These are phyloP conservation scores for Hydropsyche betteni DNA, from an alignment of 2,888 invertebrate genomes.

Conservation along the genomic window DNA sequence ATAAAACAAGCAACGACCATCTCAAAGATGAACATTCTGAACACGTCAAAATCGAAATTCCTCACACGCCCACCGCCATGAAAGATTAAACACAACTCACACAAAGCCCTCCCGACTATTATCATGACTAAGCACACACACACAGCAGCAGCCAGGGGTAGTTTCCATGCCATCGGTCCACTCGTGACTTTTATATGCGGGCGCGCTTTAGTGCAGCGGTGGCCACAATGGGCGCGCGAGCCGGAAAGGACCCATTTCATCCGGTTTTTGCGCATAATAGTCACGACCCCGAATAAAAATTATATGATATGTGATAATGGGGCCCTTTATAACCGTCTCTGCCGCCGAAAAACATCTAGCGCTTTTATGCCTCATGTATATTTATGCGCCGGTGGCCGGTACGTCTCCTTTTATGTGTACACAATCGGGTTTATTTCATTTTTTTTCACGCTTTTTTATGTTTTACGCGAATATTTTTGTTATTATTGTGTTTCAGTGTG, in stretches of 20 bases:
- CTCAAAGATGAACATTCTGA: no score
- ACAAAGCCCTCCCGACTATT: no score
- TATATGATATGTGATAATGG: conserved; percentile 42
- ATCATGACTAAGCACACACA: no score
- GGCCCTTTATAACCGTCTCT: conserved; percentile 31
- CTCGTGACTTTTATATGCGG: conserved; percentile 33
- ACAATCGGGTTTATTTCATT: conserved; percentile 13
- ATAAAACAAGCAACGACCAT: no score
- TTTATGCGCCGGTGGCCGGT: conserved; percentile 28
- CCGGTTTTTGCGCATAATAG: conserved; percentile 38
- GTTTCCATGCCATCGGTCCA: no score
- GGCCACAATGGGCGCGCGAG: conserved; percentile 29
- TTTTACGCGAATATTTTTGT: not conserved
- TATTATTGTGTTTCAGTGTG: not conserved
- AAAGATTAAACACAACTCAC: no score
- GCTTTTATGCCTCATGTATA: conserved; percentile 38
- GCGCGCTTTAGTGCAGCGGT: conserved; percentile 34
- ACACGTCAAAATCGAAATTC: no score
- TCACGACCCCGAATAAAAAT: conserved; percentile 40
- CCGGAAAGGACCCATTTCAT: conserved; percentile 34
- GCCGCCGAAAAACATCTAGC: not conserved
- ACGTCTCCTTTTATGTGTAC: conserved; percentile 10
- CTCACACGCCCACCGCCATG: no score
- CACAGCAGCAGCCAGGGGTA: no score
- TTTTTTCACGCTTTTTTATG: not conserved